phyloP scores from a whole-genome alignment of 2,888 invertebrate species.

The Melikaiella ostensackeni region DNA sequence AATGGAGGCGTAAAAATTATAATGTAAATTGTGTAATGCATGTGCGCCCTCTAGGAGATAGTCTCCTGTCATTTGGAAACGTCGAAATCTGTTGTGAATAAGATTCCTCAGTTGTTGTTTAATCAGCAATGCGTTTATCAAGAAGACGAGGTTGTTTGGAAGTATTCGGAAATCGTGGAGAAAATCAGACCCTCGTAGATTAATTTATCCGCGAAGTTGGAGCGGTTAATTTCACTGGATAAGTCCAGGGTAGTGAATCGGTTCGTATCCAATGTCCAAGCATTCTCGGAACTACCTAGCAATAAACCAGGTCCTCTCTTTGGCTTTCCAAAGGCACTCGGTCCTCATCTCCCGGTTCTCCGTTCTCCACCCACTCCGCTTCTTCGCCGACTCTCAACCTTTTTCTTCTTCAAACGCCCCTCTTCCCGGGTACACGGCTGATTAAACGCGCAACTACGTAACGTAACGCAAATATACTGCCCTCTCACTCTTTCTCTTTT shows the following conservation, averaged over 20 bases:
- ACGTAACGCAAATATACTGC: conserved; percentile 74
- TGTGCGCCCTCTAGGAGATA: no score
- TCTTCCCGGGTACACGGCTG: conserved; percentile 72
- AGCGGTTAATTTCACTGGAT: conserved; percentile 28
- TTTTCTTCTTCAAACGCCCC: conserved; percentile 67
- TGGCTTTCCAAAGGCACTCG: conserved; percentile 35
- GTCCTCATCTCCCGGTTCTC: conserved; percentile 28
- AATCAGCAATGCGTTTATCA: background rate
- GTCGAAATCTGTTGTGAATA: no score
- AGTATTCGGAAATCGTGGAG: conserved; percentile 12
- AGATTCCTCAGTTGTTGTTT: background rate
- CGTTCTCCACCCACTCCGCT: conserved; percentile 42
- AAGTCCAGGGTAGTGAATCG: conserved; percentile 31
- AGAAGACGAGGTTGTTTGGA: background rate
- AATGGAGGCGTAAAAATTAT: no score
- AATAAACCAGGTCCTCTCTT: conserved; percentile 32
- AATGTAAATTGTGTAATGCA: no score
- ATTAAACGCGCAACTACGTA: conserved; percentile 77
- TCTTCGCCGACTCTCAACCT: conserved; percentile 55
- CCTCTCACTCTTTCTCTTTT: conserved; percentile 51
- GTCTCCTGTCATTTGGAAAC: no score
- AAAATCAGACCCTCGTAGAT: conserved; percentile 17
- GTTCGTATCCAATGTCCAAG: conserved; percentile 36
- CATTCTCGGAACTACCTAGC: conserved; percentile 24
- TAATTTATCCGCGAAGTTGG: conserved; percentile 23